Percentiles rank a stretch among this genome's conserved stretches.
Evolutionary conservation across 2,797 vertebrate genomes (phyloP).

Genomic region (Cynopterus sphinx): DNA sequence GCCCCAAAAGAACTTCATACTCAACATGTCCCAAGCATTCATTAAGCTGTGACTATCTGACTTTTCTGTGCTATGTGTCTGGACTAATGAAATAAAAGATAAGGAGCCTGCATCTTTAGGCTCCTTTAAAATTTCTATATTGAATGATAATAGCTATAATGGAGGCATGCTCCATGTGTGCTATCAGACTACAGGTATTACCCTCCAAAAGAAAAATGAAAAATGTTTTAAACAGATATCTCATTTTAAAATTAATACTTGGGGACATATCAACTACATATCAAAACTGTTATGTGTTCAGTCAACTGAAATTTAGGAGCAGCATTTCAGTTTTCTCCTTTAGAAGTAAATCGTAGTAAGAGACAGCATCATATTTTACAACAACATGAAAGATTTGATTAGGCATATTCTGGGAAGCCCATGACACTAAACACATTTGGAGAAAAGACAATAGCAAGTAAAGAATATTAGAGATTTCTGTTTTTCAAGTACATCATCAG

Average conservation of each 20-base stretch:
- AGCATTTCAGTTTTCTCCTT: background rate
- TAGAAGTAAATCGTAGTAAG: background rate
- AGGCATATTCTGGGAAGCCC: background rate
- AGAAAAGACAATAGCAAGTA: background rate
- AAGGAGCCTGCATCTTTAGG: background rate
- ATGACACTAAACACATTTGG: background rate
- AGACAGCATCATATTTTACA: background rate
- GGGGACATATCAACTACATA: background rate
- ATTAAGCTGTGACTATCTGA: background rate
- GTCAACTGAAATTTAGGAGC: background rate
- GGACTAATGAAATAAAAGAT: background rate
- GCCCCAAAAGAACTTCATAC: background rate
- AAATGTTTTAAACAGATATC: background rate
- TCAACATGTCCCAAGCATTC: background rate
- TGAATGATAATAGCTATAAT: background rate
- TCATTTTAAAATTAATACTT: background rate
- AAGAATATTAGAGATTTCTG: background rate
- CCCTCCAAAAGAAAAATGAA: background rate
- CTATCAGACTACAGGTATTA: background rate
- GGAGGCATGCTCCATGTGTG: background rate
- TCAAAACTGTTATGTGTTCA: background rate
- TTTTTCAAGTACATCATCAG: conserved; percentile 12
- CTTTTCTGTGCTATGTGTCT: background rate
- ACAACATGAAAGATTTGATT: background rate
- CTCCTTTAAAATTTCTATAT: background rate